phyloP scores from a whole-genome alignment of 2,888 invertebrate species.

The Cantharis rufa region DNA sequence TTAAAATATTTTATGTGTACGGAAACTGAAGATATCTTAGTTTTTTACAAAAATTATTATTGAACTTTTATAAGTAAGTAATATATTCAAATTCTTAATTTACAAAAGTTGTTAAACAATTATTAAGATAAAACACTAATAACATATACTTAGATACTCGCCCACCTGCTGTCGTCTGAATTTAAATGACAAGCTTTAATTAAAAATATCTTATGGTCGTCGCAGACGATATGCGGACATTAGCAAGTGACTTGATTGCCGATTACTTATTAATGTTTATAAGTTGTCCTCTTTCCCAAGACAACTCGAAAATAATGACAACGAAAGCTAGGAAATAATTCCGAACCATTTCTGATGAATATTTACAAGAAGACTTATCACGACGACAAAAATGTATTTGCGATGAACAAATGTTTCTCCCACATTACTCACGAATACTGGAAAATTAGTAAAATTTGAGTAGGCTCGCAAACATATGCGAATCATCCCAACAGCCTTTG shows the following conservation, averaged over 20 bases:
- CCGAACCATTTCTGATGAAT: neutral
- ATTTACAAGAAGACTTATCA: neutral
- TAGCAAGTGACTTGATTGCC: neutral
- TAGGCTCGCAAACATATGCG: neutral
- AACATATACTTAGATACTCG: slow-evolving; percentile 2
- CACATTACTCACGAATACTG: neutral
- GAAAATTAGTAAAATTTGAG: neutral
- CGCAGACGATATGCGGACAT: neutral
- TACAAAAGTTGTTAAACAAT: slow-evolving; percentile 10
- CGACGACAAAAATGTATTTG: neutral
- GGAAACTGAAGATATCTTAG: neutral
- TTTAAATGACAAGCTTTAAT: neutral
- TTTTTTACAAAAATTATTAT: too few species aligned
- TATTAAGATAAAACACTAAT: neutral
- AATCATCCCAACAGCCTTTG: neutral
- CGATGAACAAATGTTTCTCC: neutral
- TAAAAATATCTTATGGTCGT: neutral
- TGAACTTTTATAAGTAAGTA: too few species aligned
- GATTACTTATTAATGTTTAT: neutral
- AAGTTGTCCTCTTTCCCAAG: neutral
- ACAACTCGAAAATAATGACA: too few species aligned
- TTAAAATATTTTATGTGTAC: neutral
- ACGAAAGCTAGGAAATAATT: neutral
- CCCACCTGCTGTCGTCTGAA: neutral
- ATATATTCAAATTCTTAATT: neutral